Evolutionary conservation across 2,888 invertebrate species (phyloP).

Genomic region (Folsomia manolachei): DNA sequence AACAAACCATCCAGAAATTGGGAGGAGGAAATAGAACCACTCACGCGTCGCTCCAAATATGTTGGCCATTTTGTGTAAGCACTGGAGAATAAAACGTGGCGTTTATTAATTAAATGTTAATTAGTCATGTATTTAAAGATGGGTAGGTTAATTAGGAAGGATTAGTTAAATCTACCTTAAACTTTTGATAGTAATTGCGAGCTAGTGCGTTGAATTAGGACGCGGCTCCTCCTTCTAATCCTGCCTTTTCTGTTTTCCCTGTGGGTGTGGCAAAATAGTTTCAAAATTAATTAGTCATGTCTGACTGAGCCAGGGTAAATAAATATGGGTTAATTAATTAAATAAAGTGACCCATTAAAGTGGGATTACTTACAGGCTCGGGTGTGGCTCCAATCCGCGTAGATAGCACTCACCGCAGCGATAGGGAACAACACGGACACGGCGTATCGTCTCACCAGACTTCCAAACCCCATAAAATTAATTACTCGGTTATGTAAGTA

Average conservation of each 20-base stretch:
- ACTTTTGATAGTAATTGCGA: too few relatives aligned
- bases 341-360: not conserved
- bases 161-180: too few relatives aligned
- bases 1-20: slow-evolving; percentile 26
- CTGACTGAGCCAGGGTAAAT: not conserved
- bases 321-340: not conserved
- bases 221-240: slow-evolving; percentile 9
- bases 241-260: slow-evolving; percentile 33
- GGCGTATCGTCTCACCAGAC: slow-evolving; percentile 60
- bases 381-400: slow-evolving; percentile 70
- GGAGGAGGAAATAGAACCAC: slow-evolving; percentile 51
- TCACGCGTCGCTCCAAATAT: slow-evolving; percentile 61
- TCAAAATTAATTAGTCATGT: not conserved
- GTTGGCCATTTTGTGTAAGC: slow-evolving; percentile 54
- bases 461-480: slow-evolving; percentile 10
- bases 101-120: too few relatives aligned
- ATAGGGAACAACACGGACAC: slow-evolving; percentile 68
- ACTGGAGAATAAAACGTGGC: too few relatives aligned
- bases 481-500: not conserved
- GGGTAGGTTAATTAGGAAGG: too few relatives aligned
- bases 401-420: slow-evolving; percentile 62
- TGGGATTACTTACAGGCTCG: slow-evolving; percentile 64
- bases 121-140: too few relatives aligned
- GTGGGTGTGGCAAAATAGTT: not conserved
- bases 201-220: too few relatives aligned